Conservation (phyloP, 1,140 invertebrate species). For the Chironomus striatipennis region DNA sequence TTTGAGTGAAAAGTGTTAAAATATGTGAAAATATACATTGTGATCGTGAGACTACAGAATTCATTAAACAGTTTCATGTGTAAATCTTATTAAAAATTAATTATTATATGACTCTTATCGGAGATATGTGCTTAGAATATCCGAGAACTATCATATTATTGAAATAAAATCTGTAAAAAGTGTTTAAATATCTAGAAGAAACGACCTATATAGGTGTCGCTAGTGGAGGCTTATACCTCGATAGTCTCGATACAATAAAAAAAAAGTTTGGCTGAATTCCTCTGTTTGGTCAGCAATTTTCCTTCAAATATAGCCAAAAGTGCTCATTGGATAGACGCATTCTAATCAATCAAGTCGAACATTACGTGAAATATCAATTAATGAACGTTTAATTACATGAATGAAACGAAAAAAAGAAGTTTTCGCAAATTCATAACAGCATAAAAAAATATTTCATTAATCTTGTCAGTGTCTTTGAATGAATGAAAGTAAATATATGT, state of each 20-base stretch:
- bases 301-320: neutral
- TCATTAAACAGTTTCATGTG: neutral
- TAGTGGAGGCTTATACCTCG: neutral
- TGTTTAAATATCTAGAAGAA: neutral
- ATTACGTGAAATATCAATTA: neutral
- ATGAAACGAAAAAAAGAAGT: neutral
- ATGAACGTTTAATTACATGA: neutral
- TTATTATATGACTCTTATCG: neutral
- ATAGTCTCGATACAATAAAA: constrained; percentile 8
- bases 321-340: neutral
- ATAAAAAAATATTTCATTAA: constrained; percentile 10
- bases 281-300: neutral
- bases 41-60: constrained; percentile 15
- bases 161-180: neutral
- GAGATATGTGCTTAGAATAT: neutral
- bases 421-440: neutral
- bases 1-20: neutral
- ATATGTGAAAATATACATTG: constrained; percentile 16
- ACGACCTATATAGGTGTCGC: constrained; percentile 4
- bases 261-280: constrained; percentile 7
- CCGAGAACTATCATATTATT: neutral
- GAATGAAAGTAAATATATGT: constrained; percentile 14
- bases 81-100: neutral
- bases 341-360: neutral
- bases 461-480: constrained; percentile 12